These are phyloP conservation scores for Amiota minor DNA, from an alignment of 2,888 invertebrate genomes.

Conservation along the genomic window DNA sequence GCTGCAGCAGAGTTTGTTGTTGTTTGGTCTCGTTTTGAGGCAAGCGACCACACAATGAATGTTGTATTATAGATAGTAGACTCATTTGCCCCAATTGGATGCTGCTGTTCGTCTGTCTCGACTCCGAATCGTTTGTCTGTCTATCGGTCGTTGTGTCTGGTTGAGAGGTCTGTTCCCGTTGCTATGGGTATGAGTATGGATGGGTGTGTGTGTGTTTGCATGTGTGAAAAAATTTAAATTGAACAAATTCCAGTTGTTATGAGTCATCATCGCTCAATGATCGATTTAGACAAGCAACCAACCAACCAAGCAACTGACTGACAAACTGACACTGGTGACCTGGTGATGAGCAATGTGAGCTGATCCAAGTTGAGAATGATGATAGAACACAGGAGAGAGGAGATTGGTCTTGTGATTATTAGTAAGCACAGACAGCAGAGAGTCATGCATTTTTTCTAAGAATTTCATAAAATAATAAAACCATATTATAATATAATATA, in stretches of 20 bases:
- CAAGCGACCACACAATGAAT: conserved; percentile 35
- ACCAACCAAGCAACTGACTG: background rate
- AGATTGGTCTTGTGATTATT: background rate
- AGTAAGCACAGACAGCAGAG: background rate
- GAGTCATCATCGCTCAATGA: conserved; percentile 49
- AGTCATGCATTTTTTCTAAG: too few relatives aligned
- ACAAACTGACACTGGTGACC: too few relatives aligned
- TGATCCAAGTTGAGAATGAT: too few relatives aligned
- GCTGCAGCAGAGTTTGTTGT: conserved; percentile 2
- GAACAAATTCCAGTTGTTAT: conserved; percentile 51
- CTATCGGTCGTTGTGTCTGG: conserved; percentile 14
- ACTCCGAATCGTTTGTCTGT: conserved; percentile 18
- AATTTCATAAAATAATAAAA: too few relatives aligned
- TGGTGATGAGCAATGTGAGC: too few relatives aligned
- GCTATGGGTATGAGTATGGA: conserved; percentile 28
- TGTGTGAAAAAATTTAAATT: conserved; percentile 64
- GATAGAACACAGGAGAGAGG: too few relatives aligned
- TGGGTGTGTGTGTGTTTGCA: conserved; percentile 47
- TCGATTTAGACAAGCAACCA: background rate
- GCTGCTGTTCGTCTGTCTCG: conserved; percentile 49
- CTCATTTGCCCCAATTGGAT: conserved; percentile 65
- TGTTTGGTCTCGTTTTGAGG: conserved; percentile 37
- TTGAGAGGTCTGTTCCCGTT: background rate
- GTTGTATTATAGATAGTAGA: conserved; percentile 43
- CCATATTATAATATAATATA: too few relatives aligned